Evolutionary conservation across 2,888 invertebrate genomes (phyloP).

Genomic region (Meta bourneti): DNA sequence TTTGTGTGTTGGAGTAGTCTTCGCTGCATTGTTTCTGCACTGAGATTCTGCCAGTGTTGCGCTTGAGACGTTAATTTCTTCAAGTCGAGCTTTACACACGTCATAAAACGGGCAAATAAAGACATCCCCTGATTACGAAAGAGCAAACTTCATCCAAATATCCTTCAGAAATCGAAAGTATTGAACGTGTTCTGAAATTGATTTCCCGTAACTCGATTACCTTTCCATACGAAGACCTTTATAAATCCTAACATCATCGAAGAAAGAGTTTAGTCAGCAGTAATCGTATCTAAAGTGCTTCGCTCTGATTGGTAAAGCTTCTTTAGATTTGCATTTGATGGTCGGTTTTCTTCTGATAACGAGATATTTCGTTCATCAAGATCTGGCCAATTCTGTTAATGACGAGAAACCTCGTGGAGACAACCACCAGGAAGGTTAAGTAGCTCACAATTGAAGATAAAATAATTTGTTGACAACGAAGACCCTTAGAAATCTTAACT

Average conservation of each 20-base stretch:
- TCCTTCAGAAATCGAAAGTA: constrained; percentile 50
- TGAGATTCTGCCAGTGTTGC: not conserved
- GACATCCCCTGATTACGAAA: constrained; percentile 19
- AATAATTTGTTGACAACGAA: no score
- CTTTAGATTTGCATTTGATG: no score
- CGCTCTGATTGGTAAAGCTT: not conserved
- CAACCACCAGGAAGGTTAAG: no score
- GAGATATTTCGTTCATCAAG: no score
- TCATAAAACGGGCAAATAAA: constrained; percentile 39
- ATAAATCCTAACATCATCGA: constrained; percentile 15
- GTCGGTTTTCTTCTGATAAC: no score
- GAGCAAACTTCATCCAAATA: not conserved
- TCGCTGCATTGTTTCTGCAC: constrained; percentile 9
- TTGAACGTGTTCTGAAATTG: constrained; percentile 41
- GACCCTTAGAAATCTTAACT: no score
- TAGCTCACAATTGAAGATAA: no score
- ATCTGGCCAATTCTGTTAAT: no score
- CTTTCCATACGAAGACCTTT: constrained; percentile 35
- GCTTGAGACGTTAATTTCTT: constrained; percentile 51
- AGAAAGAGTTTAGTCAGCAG: constrained; percentile 27
- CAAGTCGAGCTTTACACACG: constrained; percentile 60
- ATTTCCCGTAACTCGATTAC: constrained; percentile 48
- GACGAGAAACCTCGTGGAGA: no score
- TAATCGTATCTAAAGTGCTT: constrained; percentile 22
- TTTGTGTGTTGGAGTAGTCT: constrained; percentile 1